Conservation (phyloP, 2,888 invertebrate genomes). For the Cryptus armator region DNA sequence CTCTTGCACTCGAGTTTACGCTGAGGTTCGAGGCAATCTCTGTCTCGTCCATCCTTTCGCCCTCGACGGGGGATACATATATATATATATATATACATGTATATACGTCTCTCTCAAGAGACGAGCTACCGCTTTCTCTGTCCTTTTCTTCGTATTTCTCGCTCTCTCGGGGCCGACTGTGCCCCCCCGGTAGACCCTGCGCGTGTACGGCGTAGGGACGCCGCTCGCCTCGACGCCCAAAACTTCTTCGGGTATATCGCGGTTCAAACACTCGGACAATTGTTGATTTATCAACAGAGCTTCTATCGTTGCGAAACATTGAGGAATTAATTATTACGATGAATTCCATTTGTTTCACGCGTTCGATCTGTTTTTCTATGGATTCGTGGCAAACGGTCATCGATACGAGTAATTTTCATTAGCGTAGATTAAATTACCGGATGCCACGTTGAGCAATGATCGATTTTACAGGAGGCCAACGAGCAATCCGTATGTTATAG, state of each 20-base stretch:
- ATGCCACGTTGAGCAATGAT: background rate
- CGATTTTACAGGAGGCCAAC: background rate
- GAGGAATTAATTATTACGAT: background rate
- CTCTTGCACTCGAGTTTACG: constrained; percentile 25
- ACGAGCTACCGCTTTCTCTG: constrained; percentile 8
- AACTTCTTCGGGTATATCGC: background rate
- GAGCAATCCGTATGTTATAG: background rate
- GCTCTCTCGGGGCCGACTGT: constrained; percentile 16
- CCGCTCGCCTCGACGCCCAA: background rate
- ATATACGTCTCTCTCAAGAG: background rate
- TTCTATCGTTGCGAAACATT: background rate
- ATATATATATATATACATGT: background rate
- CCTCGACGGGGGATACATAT: background rate
- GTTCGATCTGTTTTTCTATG: background rate
- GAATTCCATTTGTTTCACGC: background rate
- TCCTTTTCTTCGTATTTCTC: constrained; percentile 31
- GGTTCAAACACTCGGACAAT: background rate
- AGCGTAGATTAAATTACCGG: background rate
- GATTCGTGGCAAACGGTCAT: background rate
- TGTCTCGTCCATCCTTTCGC: constrained; percentile 34
- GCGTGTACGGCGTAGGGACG: constrained; percentile 21
- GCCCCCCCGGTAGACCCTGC: constrained; percentile 32
- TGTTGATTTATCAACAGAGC: background rate
- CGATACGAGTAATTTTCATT: background rate
- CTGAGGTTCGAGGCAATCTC: constrained; percentile 23